Percentiles rank a stretch among this genome's conserved stretches.
phyloP scores from a whole-genome alignment of 2,797 vertebrate genomes.

The Miichthys miiuy region DNA sequence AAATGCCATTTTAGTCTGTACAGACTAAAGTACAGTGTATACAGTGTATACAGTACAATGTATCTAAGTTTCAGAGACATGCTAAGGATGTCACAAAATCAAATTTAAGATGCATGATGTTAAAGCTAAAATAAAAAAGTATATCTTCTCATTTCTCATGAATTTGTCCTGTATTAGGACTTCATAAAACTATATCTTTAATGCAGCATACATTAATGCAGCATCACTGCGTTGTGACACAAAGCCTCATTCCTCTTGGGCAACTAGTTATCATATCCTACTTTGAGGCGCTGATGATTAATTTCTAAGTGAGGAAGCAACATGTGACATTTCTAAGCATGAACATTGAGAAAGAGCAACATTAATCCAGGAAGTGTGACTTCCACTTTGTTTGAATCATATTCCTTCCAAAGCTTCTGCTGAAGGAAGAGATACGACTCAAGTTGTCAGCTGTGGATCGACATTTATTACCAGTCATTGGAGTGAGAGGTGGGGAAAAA shows the following conservation, averaged over 20 bases:
- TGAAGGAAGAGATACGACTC: constrained; percentile 25
- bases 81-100: background rate
- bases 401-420: constrained; percentile 22
- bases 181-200: background rate
- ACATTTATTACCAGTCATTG: constrained; percentile 25
- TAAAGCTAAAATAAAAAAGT: too few species aligned
- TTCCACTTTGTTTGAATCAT: constrained; percentile 14
- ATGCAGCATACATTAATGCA: background rate
- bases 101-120: too few species aligned
- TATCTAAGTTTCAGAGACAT: background rate
- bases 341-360: background rate
- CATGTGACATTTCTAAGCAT: constrained; percentile 15
- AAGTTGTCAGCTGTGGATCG: constrained; percentile 22
- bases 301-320: constrained; percentile 11
- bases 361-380: background rate
- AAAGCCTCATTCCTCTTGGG: constrained; percentile 2
- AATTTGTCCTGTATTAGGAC: background rate
- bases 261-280: background rate
- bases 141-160: background rate
- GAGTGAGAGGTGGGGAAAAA: background rate
- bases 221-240: background rate
- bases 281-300: constrained; percentile 37
- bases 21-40: too few species aligned
- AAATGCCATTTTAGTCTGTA: too few species aligned
- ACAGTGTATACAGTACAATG: background rate